Base-by-base conservation (phyloP, 2,113 vertebrate genomes). In the Oryzias celebensis region DNA sequence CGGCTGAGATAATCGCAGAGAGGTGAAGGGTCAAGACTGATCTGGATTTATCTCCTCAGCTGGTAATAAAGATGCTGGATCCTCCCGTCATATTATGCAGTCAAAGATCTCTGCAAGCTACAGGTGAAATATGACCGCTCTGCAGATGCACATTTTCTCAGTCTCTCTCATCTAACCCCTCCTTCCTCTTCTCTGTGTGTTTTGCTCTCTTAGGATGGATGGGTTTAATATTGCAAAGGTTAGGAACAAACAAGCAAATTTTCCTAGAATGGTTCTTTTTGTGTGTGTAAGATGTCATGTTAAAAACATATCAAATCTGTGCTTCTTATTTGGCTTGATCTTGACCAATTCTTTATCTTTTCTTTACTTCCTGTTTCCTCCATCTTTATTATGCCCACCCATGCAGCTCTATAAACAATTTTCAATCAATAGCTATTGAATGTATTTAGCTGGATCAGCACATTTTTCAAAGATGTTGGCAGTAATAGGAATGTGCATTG, bases 181-280 rank as follows among this genome's bases (percentile, higher is more conserved):
- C 62, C 55, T 51, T 45, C 53, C 26, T 44, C 23, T 58, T n/a
- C 22, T 66, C 26, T 60, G 17, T 69, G 22, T 47, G 24, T 42
- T 51, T 62, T 44, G 49, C 63, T 49, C 70, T 66, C 60, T 51
- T 48, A 80, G 75, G 80, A 90, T 90, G 78, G 88, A 90, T 87
- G 81, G 75, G 68, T 90, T 88, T 88, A 87, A 90, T 90, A 84
- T 78, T n/a, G 44, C 64, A 77, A 57, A 56, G 67, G 72, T 74
- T 77, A 50, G 63, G 78, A 70, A 79, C 64, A 64, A 64, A 77
- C 36, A 36, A 63, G 54, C 66, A 55, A 45, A 70, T 78, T 62
- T 55, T 62, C 56, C 74, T 59, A 51, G 44, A 47, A 45, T 56
- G 66, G 57, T 78, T 74, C 55, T 76, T 78, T 68, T 65, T 26